Evolutionary conservation across 1,140 invertebrate species (phyloP), one percentile per base, ranked within the genome.

Genomic region (Triops cancriformis): DNA sequence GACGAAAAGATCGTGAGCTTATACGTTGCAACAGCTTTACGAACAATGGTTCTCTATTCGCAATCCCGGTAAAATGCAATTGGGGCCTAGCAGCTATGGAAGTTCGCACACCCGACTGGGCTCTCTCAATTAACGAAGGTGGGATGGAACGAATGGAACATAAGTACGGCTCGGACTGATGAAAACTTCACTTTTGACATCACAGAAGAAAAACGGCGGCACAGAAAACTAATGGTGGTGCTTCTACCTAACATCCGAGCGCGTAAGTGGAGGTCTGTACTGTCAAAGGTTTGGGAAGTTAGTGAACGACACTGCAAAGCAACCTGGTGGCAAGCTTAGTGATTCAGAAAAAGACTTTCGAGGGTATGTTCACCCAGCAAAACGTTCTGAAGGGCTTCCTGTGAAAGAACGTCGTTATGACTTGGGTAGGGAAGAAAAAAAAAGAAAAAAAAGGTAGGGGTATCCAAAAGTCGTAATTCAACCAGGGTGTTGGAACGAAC

Each of bases 1-100:
- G 51, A 64, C 23, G 51, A 18, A 64, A 64, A 64, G 51, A 64
- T 64, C 51, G 51, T 64, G 51, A 64, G 51, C 51, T 64, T 64
- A 23, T 18, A 23, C 51, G 18, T 23, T 64, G 14, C 18, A 23
- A 64, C 5, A n/a, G 18, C 23, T 64, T 64, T 64, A n/a, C 51
- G 14, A 64, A 23, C 23, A 64, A 64, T 64, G 23, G 51, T 64
- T 64, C 51, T 64, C 6, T 64, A 64, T 23, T 45, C 23, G 14
- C 51, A 23, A 64, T 14, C 18, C 18, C 51, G 6, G 51, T 64
- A 6, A 37, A 37, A 23, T 64, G n/a, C 51, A n/a, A 23, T 64
- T 23, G 51, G 18, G 18, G 23, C 51, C 14, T 9, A 64, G 23
- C 51, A 64, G 14, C 51, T 2, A 64, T 23, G 51, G 51, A 64